Evolutionary conservation across 2,113 vertebrate genomes (phyloP), one percentile per base, ranked within the genome.

Genomic region (Cheilinus undulatus): DNA sequence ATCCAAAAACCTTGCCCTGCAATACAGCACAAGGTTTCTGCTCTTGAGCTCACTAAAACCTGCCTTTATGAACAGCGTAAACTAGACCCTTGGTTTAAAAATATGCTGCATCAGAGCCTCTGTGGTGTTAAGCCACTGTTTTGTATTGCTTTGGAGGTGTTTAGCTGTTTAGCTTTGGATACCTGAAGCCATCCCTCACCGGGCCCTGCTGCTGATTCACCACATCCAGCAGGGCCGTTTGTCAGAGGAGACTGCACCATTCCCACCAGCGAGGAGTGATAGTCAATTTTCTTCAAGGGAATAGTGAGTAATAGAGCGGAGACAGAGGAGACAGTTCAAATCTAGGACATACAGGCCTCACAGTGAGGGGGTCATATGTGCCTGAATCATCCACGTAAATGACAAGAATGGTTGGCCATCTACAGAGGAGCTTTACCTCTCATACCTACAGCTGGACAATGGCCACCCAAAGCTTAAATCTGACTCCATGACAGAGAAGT

Each of bases 131-230:
- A 76, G 57, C 43, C 34, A 19, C 12, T 3, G 20, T 64, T 19
- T 46, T 42, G 3, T 19, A 17, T 72, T 26, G 51, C 51, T 76
- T 61, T 52, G 19, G 48, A 34, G 17, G 52, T 26, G 30, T 61
- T 67, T 51, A 45, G 66, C 69, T 60, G 64, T 83, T 82, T 69
- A 73, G 66, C 65, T 74, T 45, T 81, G 78, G 76, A 79, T 73
- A 52, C 36, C 56, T 36, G 60, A 72, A 71, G 72, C 60, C 70
- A 86, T 87, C 69, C 63, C 50, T 84, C 75, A 86, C 67, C 38
- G 22, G 10, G 78, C 78, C 76, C 43, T 27, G 63, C 76, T 88
- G 90, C 90, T 91, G 87, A 91, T 84, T 87, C 88, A 87, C 76
- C 83, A 81, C 68, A 77, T 83, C 60, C 38, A 80, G 58, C 43